Evolutionary conservation across 2,113 vertebrate genomes (phyloP), one percentile per base, ranked within the genome.

Genomic region (Glaucidium brasilianum): DNA sequence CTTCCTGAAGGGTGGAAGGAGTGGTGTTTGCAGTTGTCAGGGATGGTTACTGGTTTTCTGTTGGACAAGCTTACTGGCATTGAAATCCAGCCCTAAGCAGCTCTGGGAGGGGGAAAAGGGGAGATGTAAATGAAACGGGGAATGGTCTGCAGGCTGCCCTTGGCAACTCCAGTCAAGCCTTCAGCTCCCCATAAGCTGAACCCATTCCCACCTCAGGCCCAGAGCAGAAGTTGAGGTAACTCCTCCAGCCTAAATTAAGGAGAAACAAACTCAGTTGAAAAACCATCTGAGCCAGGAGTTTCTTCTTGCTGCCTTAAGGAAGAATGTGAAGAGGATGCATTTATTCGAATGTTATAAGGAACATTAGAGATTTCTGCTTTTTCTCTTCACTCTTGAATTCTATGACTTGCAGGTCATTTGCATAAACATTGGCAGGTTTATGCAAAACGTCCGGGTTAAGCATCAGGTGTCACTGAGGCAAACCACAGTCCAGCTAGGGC

Each of bases 331-430:
- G 49, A 68, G 15, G 34, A 37, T 43, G 16, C 0, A 0, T 30
- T 64, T 74, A 60, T 88, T 95, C 62, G 81, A 25, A 39, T 5
- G 1, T 49, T 71, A 2, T 21, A 53, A 72, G 9, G 8, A 32
- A 18, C 27, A 8, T 47, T 64, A 21, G 32, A 41, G 25, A 50
- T 4, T 64, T 69, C 9, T 72, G 9, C 27, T 53, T 93, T 90
- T 8, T 68, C 8, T 81, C 15, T 34, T 64, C 6, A 2, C 8
- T 69, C 29, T 37, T 32, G 10, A 32, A 41, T 68, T 83, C 9
- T 10, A 1, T 55, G 29, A 22, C 12, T 49, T 68, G 5, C 2
- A 15, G n/a, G n/a, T n/a, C n/a, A n/a, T n/a, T n/a, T n/a, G n/a
- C n/a, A n/a, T n/a, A n/a, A n/a, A n/a, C 29, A 17, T 15, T 66